Conservation (phyloP, 2,797 vertebrate genomes). For the Pantherophis vulpinus region DNA sequence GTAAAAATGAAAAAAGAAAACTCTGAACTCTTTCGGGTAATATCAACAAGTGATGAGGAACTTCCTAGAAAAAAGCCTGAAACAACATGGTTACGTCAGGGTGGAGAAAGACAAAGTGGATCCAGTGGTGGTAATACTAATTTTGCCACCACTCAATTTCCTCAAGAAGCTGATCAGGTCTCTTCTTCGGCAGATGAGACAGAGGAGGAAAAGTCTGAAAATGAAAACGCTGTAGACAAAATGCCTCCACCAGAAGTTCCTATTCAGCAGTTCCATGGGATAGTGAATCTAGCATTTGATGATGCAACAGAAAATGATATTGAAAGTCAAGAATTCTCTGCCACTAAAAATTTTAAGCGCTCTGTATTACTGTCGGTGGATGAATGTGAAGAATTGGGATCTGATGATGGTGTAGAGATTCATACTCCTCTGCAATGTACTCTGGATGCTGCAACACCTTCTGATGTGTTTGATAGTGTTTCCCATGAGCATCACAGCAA, state of each 20-base stretch:
- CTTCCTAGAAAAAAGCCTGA: slow-evolving; percentile 75
- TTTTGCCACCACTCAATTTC: slow-evolving; percentile 70
- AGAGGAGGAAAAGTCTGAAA: slow-evolving; percentile 92
- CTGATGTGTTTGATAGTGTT: slow-evolving; percentile 85
- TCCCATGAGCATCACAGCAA: slow-evolving; percentile 61
- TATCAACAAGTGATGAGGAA: slow-evolving; percentile 91
- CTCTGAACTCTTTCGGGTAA: slow-evolving; percentile 77
- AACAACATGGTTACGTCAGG: slow-evolving; percentile 77
- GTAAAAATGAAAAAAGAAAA: slow-evolving; percentile 89
- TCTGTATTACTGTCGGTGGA: slow-evolving; percentile 95
- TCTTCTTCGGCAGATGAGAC: slow-evolving; percentile 93
- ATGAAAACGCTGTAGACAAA: slow-evolving; percentile 80
- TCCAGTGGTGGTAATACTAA: slow-evolving; percentile 67
- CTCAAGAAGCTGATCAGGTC: slow-evolving; percentile 81
- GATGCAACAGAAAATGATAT: slow-evolving; percentile 84
- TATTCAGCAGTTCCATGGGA: slow-evolving; percentile 86
- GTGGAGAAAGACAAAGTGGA: slow-evolving; percentile 53
- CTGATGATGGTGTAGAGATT: slow-evolving; percentile 83
- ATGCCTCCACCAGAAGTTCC: slow-evolving; percentile 66
- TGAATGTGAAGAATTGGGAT: slow-evolving; percentile 94
- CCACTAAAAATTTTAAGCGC: slow-evolving; percentile 84
- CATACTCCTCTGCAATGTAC: slow-evolving; percentile 71
- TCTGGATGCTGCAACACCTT: slow-evolving; percentile 68
- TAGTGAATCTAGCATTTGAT: slow-evolving; percentile 94
- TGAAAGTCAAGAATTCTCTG: slow-evolving; percentile 75